These are phyloP conservation scores for Narcine bancroftii DNA, from an alignment of 2,113 vertebrate species.

Conservation along the genomic window DNA sequence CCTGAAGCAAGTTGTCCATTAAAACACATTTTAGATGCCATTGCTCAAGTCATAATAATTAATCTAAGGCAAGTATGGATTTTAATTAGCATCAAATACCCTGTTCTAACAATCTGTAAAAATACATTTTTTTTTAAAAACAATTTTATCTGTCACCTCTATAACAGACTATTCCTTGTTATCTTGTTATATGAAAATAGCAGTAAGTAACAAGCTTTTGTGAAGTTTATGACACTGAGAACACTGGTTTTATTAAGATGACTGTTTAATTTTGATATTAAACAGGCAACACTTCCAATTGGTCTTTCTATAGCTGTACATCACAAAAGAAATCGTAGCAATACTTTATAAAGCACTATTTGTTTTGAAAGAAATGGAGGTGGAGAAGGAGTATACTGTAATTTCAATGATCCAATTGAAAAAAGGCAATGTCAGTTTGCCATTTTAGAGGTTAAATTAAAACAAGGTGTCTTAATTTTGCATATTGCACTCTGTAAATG, in stretches of 20 bases:
- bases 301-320: constrained; percentile 2
- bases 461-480: neutral
- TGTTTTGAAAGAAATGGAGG: neutral
- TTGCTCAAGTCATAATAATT: constrained; percentile 44
- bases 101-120: constrained; percentile 35
- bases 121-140: constrained; percentile 33
- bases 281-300: neutral
- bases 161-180: constrained; percentile 27
- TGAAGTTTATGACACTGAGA: neutral
- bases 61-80: constrained; percentile 34
- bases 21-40: constrained; percentile 76
- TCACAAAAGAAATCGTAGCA: neutral
- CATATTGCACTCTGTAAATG: constrained; percentile 10
- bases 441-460: neutral
- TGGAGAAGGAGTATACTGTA: neutral
- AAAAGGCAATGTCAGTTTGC: neutral
- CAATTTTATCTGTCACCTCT: constrained; percentile 14
- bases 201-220: constrained; percentile 9
- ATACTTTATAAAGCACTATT: neutral
- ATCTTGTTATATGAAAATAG: constrained; percentile 31
- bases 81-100: constrained; percentile 35
- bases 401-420: neutral
- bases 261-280: neutral
- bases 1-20: constrained; percentile 54
- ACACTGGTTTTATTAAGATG: neutral